Conservation (phyloP, 1,140 invertebrate genomes). For the Ceratina japonica region DNA sequence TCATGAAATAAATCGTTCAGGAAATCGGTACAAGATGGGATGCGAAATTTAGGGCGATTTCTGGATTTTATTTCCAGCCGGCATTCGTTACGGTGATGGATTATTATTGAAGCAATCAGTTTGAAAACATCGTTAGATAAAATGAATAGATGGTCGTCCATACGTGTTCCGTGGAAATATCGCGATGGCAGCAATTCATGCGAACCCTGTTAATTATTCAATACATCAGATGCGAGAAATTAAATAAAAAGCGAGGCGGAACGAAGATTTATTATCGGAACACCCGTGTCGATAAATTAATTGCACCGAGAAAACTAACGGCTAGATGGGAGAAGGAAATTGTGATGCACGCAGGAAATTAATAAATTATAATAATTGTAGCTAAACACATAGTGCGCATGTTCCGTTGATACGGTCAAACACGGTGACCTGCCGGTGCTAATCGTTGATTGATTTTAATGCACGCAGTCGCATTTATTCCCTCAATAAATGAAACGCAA, state of each 20-base stretch:
- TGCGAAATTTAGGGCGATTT: too few species aligned
- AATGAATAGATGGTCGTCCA: not conserved
- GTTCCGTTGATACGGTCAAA: slow-evolving; percentile 3
- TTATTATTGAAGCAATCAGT: not conserved
- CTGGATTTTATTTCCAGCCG: too few species aligned
- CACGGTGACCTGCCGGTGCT: not conserved
- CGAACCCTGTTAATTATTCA: slow-evolving; percentile 10
- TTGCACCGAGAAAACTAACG: not conserved
- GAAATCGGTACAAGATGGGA: too few species aligned
- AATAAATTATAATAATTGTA: slow-evolving; percentile 36
- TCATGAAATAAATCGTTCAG: too few species aligned
- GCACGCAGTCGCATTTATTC: slow-evolving; percentile 27
- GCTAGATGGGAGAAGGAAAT: not conserved
- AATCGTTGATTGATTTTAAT: slow-evolving; percentile 23
- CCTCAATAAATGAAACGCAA: slow-evolving; percentile 30
- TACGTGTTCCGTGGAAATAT: not conserved
- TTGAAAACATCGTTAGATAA: not conserved
- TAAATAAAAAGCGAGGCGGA: not conserved
- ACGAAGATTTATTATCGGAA: not conserved
- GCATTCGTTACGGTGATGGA: too few species aligned
- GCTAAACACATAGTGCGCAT: not conserved
- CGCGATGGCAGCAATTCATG: not conserved
- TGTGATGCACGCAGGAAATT: not conserved
- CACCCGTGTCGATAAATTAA: not conserved
- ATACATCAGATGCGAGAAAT: not conserved